Conservation (phyloP, 2,797 vertebrate genomes). For the Peromyscus eremicus region DNA sequence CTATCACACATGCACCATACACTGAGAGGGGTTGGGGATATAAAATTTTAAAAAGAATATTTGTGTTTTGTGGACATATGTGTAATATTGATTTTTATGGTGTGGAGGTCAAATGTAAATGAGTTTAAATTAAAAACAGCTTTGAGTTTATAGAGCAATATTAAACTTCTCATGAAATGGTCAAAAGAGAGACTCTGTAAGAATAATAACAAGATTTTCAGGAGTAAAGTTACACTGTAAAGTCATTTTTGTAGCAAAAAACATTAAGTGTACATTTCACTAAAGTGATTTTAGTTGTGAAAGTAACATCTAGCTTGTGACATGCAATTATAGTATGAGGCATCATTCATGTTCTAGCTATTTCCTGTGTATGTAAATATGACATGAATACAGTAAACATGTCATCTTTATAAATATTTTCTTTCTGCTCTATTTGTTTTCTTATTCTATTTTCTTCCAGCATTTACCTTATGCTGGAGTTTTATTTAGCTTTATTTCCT, state of each 20-base stretch:
- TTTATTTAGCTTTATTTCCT: not conserved
- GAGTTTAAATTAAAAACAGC: not conserved
- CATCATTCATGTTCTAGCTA: not conserved
- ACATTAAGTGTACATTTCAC: slow-evolving; percentile 6
- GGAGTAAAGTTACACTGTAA: not conserved
- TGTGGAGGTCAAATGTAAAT: not conserved
- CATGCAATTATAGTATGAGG: not conserved
- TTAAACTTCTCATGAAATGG: not conserved
- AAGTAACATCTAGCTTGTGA: not conserved
- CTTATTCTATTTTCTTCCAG: not conserved
- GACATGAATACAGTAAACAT: slow-evolving; percentile 5
- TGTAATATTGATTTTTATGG: not conserved
- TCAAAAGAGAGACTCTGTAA: not conserved
- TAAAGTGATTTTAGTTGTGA: not conserved
- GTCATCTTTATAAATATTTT: not conserved
- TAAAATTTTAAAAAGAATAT: not conserved
- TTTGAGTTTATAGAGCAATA: not conserved
- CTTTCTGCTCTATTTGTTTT: slow-evolving; percentile 1
- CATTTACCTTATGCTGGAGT: not conserved
- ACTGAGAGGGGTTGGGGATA: not conserved
- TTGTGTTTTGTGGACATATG: not conserved
- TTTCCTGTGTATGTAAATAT: not conserved
- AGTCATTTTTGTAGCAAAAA: not conserved
- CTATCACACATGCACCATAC: not conserved
- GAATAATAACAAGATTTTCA: not conserved